Conservation (phyloP, 2,797 vertebrate species). For the Leptoclinus maculatus region DNA sequence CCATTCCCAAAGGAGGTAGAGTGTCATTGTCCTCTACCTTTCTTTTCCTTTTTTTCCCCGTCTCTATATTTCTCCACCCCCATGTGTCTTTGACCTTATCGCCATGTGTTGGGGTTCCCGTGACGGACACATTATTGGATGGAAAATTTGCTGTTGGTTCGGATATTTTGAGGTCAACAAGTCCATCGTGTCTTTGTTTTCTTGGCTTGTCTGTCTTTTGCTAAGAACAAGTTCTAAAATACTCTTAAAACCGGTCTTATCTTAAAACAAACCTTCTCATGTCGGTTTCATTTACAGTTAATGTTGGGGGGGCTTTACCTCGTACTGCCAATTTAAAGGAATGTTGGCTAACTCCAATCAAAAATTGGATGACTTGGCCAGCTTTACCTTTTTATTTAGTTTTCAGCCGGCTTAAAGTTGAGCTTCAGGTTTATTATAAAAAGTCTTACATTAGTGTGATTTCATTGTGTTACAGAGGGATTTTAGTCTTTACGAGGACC, state of each 20-base stretch:
- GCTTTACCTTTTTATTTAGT: constrained; percentile 4
- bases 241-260: not conserved
- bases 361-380: not conserved
- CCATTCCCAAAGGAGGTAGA: constrained; percentile 63
- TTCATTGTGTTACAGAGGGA: constrained; percentile 30
- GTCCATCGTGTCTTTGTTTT: constrained; percentile 6
- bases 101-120: constrained; percentile 34
- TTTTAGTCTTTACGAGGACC: constrained; percentile 25
- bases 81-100: constrained; percentile 58
- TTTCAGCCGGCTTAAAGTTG: not conserved
- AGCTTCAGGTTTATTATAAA: constrained; percentile 11
- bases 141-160: constrained; percentile 9
- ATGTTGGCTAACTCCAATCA: constrained; percentile 1
- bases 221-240: constrained; percentile 3
- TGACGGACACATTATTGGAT: constrained; percentile 15
- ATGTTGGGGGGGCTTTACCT: not conserved
- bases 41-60: constrained; percentile 21
- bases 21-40: constrained; percentile 67
- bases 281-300: not conserved
- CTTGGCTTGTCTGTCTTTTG: not conserved
- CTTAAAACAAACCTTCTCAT: too few species aligned
- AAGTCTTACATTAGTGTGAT: constrained; percentile 12
- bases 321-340: not conserved
- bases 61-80: constrained; percentile 38
- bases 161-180: constrained; percentile 40